A percentile compares a stretch with the other conserved stretches of the same genome.
These are phyloP conservation scores for Semicossyphus pulcher DNA, from an alignment of 2,113 vertebrate genomes.

Conservation along the genomic window DNA sequence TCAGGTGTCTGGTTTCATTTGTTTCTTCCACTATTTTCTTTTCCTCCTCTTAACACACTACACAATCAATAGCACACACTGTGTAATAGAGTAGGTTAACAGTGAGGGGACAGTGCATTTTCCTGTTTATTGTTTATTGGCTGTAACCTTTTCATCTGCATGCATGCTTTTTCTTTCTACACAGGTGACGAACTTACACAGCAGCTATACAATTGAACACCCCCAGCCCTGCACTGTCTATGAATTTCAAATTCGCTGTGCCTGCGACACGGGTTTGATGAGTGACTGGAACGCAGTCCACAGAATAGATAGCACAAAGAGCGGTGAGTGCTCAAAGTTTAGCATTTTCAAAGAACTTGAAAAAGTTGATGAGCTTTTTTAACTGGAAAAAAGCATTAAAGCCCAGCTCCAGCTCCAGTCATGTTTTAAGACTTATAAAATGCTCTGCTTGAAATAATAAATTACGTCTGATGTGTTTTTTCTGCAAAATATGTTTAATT, in stretches of 20 bases:
- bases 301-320: slow-evolving; percentile 56
- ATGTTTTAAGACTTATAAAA: too few species aligned
- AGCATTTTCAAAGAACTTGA: too few species aligned
- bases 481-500: too few species aligned
- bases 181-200: slow-evolving; percentile 15
- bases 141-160: too few species aligned
- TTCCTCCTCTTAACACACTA: neutral
- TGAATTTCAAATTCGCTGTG: slow-evolving; percentile 81
- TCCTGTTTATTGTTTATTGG: too few species aligned
- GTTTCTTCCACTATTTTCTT: neutral
- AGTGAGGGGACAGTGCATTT: too few species aligned
- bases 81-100: neutral
- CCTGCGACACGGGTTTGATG: slow-evolving; percentile 42
- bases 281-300: slow-evolving; percentile 80
- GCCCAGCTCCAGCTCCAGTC: too few species aligned
- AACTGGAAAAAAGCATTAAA: too few species aligned
- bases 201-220: neutral
- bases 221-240: slow-evolving; percentile 72
- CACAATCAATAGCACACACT: too few species aligned
- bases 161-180: neutral
- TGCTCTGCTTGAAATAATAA: too few species aligned
- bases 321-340: slow-evolving; percentile 69
- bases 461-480: too few species aligned
- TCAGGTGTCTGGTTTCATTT: slow-evolving; percentile 60
- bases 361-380: too few species aligned